Base-by-base conservation (phyloP, 2,797 vertebrate genomes). In the Alfaro cultratus region DNA sequence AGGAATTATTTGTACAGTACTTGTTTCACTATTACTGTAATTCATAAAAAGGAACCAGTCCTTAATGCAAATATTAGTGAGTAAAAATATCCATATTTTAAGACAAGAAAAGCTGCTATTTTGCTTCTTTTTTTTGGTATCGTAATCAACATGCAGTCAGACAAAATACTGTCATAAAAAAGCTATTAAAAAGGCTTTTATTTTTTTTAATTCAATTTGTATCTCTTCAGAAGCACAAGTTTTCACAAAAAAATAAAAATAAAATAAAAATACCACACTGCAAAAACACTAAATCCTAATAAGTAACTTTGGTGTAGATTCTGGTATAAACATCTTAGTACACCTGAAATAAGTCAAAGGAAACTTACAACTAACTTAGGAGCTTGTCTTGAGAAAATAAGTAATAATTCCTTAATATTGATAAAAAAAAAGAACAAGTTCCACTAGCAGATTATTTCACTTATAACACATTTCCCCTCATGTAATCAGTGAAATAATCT, bases 131-230 rank as follows among this genome's bases (percentile, higher is more conserved):
- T 45, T 43, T 10, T 34, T 41, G n/a, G 12, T 26, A n/a, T 81
- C 76, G 73, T 67, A 90, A 86, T 55, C 39, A 70, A 43, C 26
- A 11, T 70, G 10, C 29, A 45, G 23, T 71, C 68, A 71, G 13
- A 8, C 12, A 9, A 68, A 71, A 71, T 45, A 2, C 26, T 29
- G 26, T 16, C 41, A 45, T 6, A 43, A n/a, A 43, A 16, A 71
- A n/a, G n/a, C 9, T n/a, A 29, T 16, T 45, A 8, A 43, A 29
- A 11, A 70, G 5, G 1, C 26, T 13, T 41, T 10, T 11, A 1
- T 43, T 23, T 10, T 41, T 41, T 18, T 46, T 3, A 2, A 55
- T 70, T 9, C 5, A n/a, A 16, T 29, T 45, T 45, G 15, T 45
- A 45, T 71, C 2, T n/a, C 12, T 71, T 29, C 26, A 45, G 11